A percentile compares a stretch with the other conserved stretches of the same genome.
These are phyloP conservation scores for Chironomus tentans DNA, from an alignment of 2,888 invertebrate species.

Conservation along the genomic window DNA sequence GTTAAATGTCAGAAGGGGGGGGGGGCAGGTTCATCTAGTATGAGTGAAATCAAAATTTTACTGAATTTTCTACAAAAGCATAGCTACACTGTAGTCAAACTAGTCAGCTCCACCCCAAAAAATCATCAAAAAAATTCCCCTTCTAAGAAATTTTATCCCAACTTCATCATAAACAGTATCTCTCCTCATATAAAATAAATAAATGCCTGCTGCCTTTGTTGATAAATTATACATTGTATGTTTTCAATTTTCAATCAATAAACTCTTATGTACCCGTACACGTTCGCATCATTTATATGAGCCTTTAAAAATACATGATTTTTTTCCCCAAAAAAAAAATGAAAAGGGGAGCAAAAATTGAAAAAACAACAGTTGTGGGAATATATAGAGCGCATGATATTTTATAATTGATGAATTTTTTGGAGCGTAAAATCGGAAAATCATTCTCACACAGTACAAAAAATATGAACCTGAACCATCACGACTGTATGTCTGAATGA, in stretches of 20 bases:
- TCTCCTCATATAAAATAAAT: no score
- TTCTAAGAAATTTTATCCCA: no score
- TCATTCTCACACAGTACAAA: neutral
- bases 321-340: neutral
- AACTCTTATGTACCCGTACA: neutral
- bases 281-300: no score
- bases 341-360: neutral
- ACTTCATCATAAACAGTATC: no score
- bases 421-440: conserved; percentile 25
- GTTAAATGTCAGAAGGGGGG: no score
- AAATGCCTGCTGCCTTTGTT: neutral
- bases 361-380: neutral
- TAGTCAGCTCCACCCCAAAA: no score
- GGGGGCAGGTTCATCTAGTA: no score
- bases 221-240: conserved; percentile 20
- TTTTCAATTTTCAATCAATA: conserved; percentile 23
- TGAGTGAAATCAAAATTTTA: no score
- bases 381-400: conserved; percentile 22
- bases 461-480: neutral
- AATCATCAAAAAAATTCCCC: no score
- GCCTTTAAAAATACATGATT: no score
- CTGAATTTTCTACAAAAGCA: no score
- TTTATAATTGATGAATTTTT: conserved; percentile 26
- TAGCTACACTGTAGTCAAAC: no score
- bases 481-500: neutral